phyloP scores from a whole-genome alignment of 2,888 invertebrate genomes.

The Eudasyphora cyanicolor region DNA sequence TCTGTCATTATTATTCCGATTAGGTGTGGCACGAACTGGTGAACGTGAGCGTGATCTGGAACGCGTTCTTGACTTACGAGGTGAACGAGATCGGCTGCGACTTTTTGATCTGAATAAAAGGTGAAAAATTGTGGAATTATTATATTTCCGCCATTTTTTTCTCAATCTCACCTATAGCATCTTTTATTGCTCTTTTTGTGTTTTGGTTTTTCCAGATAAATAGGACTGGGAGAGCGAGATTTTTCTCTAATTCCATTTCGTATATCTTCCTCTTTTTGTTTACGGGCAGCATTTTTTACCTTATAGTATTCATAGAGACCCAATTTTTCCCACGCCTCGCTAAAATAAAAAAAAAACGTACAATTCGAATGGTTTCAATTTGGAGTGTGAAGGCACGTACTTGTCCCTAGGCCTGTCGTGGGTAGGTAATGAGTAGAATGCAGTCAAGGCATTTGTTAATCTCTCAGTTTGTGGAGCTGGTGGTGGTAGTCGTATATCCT shows the following conservation, averaged over 20 bases:
- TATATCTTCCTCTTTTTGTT: conserved; percentile 92
- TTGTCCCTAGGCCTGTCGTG: conserved; percentile 97
- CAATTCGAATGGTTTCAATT: too few species aligned
- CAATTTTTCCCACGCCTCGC: conserved; percentile 99
- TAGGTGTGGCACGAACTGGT: conserved; percentile 64
- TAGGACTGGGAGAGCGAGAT: conserved; percentile 90
- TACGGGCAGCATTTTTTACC: conserved; percentile 94
- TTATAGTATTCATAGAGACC: conserved; percentile 98
- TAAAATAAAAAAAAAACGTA: conserved; percentile 77
- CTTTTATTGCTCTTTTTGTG: conserved; percentile 81
- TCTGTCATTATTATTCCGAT: conserved; percentile 34
- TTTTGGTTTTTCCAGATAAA: conserved; percentile 85
- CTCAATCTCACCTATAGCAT: conserved; percentile 83
- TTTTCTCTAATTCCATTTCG: conserved; percentile 85
- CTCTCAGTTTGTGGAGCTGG: conserved; percentile 97
- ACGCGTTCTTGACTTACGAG: conserved; percentile 77
- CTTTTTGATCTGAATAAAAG: conserved; percentile 79
- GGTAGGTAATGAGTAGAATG: conserved; percentile 96
- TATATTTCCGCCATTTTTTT: conserved; percentile 10
- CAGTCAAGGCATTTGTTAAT: conserved; percentile 95
- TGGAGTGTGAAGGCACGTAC: conserved; percentile 80
- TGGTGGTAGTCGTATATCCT: conserved; percentile 94
- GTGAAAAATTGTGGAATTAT: not conserved
- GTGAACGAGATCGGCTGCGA: conserved; percentile 81
- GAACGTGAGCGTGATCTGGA: conserved; percentile 81